Percentiles rank a stretch among this genome's conserved stretches.
phyloP scores from a whole-genome alignment of 2,113 vertebrate species.

The Telmatochromis brichardi region DNA sequence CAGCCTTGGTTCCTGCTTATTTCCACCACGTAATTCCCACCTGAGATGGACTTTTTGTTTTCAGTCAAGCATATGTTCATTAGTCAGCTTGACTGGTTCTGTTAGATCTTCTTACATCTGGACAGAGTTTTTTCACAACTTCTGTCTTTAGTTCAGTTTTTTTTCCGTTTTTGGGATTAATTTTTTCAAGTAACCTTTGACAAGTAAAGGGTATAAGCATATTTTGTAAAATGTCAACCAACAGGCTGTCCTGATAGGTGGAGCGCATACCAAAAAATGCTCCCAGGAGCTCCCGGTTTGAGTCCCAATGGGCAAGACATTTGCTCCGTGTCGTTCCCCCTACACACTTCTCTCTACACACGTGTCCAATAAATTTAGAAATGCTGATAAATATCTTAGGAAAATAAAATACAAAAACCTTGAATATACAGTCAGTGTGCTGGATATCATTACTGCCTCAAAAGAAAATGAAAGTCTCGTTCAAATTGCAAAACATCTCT shows the following conservation, averaged over 20 bases:
- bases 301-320: neutral
- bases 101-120: neutral
- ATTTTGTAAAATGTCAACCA: neutral
- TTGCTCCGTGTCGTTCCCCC: neutral
- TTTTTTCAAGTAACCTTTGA: neutral
- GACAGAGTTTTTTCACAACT: neutral
- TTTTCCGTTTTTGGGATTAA: fast-evolving
- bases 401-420: neutral
- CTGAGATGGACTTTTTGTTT: neutral
- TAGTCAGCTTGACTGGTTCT: neutral
- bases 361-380: neutral
- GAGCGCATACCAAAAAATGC: neutral
- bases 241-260: neutral
- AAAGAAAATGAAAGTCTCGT: neutral
- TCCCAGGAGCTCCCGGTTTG: neutral
- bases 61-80: neutral
- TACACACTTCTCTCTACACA: neutral
- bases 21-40: neutral
- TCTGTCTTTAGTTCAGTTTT: neutral
- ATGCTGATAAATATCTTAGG: neutral
- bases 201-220: neutral
- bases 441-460: neutral
- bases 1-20: neutral
- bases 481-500: neutral
- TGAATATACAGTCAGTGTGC: neutral